Evolutionary conservation across 2,888 invertebrate genomes (phyloP), one percentile per base, ranked within the genome.

Genomic region (Leptopterna dolabrata): DNA sequence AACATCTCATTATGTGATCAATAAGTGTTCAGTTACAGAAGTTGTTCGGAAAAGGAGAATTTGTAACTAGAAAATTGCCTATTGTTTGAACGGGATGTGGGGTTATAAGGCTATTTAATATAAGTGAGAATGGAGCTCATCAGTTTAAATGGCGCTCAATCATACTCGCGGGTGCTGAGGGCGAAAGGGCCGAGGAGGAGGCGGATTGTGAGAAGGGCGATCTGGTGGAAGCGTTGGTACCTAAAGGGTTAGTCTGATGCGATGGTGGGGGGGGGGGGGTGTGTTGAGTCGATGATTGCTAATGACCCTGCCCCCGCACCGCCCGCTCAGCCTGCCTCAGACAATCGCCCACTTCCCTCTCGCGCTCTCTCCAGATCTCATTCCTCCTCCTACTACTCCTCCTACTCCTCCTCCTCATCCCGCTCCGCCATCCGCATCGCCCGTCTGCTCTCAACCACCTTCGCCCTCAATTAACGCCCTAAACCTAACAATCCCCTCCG

Each of bases 281-380:
- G 80, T 11, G 16, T 41, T 41, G 9, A 30, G 81, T 73, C 73
- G 73, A 73, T 73, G 73, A 73, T 73, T 73, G 73, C 73, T 73
- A 73, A 73, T 73, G 73, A 73, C 73, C 73, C 73, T 73, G 7
- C 41, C 29, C 70, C 14, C 73, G 36, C n/a, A 11, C 73, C 73
- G 16, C 30, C 73, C 19, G 13, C 73, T n/a, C 6, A 13, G 16
- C 1, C 73, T 16, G 19, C 41, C 41, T 73, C 73, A 73, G 73
- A 73, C 73, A 73, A 73, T 73, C 73, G 19, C 73, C 73, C 73
- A 36, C 73, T 73, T 73, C 73, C 73, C 73, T 16, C 41, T 11
- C 36, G 36, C 47, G 87, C 87, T 78, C 71, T 87, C 80, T 80
- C 63, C 81, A 78, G 76, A 63, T 80, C 71, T 78, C 78, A 86